phyloP scores from a whole-genome alignment of 2,888 invertebrate genomes.

The Augochlorella aurata region DNA sequence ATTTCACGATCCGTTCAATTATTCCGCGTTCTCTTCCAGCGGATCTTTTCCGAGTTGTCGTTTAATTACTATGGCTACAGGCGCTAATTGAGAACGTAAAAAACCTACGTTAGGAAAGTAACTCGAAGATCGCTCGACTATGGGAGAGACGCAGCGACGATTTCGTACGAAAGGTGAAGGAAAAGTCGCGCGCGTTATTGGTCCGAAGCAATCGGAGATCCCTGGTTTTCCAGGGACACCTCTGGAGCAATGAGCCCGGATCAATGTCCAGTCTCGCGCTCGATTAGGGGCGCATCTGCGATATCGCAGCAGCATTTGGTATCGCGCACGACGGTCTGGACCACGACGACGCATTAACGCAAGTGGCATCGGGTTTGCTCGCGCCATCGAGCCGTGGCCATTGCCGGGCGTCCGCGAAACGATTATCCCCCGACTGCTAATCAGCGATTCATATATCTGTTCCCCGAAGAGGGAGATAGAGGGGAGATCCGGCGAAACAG shows the following conservation, averaged over 20 bases:
- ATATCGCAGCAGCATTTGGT: background rate
- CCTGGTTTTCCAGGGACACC: too few species aligned
- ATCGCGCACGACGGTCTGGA: background rate
- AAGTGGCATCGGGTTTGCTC: constrained; percentile 28
- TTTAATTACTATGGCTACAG: background rate
- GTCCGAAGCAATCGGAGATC: too few species aligned
- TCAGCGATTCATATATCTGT: constrained; percentile 51
- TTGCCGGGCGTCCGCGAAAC: constrained; percentile 27
- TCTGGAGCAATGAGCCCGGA: background rate
- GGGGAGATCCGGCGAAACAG: constrained; percentile 25
- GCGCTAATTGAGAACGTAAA: too few species aligned
- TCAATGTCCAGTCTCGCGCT: background rate
- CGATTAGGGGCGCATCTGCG: background rate
- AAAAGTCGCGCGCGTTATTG: too few species aligned
- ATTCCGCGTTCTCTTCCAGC: background rate
- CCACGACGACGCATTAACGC: constrained; percentile 48
- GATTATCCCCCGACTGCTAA: constrained; percentile 33
- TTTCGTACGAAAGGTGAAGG: too few species aligned
- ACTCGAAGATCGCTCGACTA: too few species aligned
- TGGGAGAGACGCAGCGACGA: too few species aligned
- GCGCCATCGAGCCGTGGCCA: constrained; percentile 6
- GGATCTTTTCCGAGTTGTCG: background rate
- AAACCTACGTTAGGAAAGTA: too few species aligned
- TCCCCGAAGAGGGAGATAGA: background rate
- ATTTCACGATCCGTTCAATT: background rate